Evolutionary conservation across 1,140 invertebrate species (phyloP), one percentile per base, ranked within the genome.

Genomic region (Aphis gossypii): DNA sequence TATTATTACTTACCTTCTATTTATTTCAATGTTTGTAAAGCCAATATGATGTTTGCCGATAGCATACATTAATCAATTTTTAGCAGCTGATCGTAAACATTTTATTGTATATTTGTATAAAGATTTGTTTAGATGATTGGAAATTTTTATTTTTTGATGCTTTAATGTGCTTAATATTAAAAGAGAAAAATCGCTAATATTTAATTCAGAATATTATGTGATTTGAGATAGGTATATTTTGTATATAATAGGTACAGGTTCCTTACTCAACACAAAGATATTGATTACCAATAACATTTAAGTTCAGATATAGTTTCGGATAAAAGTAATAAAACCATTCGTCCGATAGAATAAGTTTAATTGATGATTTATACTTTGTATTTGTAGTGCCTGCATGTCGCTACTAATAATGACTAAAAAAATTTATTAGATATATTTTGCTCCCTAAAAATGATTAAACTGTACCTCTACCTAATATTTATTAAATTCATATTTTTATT

Each of bases 1-100:
- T 35, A 35, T 76, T 83, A 38, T 38, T 38, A 83, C n/a, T 35
- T 38, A 38, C 2, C 21, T 83, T 38, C 35, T 83, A 83, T 68
- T 68, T 18, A 68, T 68, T 14, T 76, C 30, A 68, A 14, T 68
- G 60, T n/a, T 68, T 68, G 14, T n/a, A 68, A 68, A 68, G 8
- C 25, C 68, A 93, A 93, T 84, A 54, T 48, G 92, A 84, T 93
- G 92, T 93, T 93, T 93, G 92, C 76, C n/a, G 76, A 93, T 93
- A 93, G 92, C 92, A 93, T 93, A 86, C 41, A 93, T 86, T 56
- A 41, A 83, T 82, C 20, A 25, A 46, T 54, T 41, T 93, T 93
- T 93, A 93, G 92, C 92, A 93, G 92, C 92, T 93, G 48, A 93
- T 93, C 68, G 92, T 83, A 83, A 93, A 84, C 92, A 93, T 93